A percentile compares a stretch with the other conserved stretches of the same genome.
Evolutionary conservation across 2,888 invertebrate species (phyloP).

Genomic region (Blastobasis lacticolella): DNA sequence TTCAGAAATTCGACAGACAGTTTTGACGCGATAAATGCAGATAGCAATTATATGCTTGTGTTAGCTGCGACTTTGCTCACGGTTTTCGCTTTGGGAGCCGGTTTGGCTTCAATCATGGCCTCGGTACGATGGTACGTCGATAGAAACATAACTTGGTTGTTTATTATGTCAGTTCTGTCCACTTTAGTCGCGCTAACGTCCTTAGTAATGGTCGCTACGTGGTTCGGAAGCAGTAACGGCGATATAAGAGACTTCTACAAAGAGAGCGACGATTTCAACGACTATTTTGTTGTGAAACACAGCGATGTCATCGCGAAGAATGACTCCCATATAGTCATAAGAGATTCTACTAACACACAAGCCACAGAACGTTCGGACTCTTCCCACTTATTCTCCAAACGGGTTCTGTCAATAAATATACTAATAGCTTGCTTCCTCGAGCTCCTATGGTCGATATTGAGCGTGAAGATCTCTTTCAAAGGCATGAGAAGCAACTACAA

Average conservation of each 20-base stretch:
- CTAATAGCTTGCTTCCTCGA: slow-evolving; percentile 74
- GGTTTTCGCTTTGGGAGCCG: slow-evolving; percentile 65
- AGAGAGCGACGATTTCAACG: slow-evolving; percentile 53
- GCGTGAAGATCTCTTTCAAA: slow-evolving; percentile 72
- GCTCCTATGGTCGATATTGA: slow-evolving; percentile 75
- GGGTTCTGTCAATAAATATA: slow-evolving; percentile 74
- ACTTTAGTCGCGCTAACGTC: slow-evolving; percentile 62
- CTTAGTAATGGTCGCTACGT: slow-evolving; percentile 52
- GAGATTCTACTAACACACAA: slow-evolving; percentile 27
- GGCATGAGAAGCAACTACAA: slow-evolving; percentile 77
- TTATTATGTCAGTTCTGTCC: slow-evolving; percentile 71
- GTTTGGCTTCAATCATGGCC: slow-evolving; percentile 73
- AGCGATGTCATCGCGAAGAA: slow-evolving; percentile 46
- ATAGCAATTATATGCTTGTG: slow-evolving; percentile 46
- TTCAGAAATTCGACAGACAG: background rate
- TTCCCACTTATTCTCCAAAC: slow-evolving; percentile 48
- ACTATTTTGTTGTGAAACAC: slow-evolving; percentile 50
- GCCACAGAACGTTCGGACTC: slow-evolving; percentile 25
- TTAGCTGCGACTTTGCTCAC: slow-evolving; percentile 67
- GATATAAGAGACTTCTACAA: slow-evolving; percentile 55
- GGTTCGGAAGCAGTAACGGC: slow-evolving; percentile 53
- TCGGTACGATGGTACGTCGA: slow-evolving; percentile 80
- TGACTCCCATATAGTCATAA: slow-evolving; percentile 51
- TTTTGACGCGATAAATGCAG: slow-evolving; percentile 5
- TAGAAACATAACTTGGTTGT: slow-evolving; percentile 77